These are phyloP conservation scores for Clarias pachynema DNA, from an alignment of 2,797 vertebrate genomes.

Conservation along the genomic window DNA sequence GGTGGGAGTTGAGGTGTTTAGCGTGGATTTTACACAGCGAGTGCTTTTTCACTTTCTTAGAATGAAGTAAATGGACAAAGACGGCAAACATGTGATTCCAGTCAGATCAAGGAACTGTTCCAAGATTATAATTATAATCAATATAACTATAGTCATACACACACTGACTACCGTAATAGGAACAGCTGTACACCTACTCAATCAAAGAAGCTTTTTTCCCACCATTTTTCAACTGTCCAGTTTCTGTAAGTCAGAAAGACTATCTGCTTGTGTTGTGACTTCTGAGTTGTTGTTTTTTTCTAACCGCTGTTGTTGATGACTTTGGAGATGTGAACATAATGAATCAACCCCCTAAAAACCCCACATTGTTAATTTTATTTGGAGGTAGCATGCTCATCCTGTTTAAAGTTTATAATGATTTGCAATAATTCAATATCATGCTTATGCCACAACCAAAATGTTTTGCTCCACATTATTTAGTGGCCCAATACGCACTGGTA, in stretches of 20 bases:
- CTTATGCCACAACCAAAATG: not conserved
- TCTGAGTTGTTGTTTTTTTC: not conserved
- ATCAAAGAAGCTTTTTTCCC: not conserved
- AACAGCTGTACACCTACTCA: not conserved
- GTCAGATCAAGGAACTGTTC: not conserved
- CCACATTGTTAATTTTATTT: not conserved
- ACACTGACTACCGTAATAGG: not conserved
- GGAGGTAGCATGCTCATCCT: not conserved
- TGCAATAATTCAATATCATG: not conserved
- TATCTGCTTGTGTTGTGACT: not conserved
- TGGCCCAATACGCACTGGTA: not conserved
- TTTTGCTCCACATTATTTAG: not conserved
- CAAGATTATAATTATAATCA: not conserved
- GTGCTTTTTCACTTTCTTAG: not conserved
- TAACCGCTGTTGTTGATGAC: too few relatives aligned
- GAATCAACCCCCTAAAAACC: not conserved
- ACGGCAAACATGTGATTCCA: not conserved
- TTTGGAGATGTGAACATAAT: not conserved
- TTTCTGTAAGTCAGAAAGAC: not conserved
- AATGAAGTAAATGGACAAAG: not conserved
- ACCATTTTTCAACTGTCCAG: not conserved
- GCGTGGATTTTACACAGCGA: not conserved
- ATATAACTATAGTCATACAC: not conserved
- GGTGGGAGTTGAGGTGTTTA: constrained; percentile 39
- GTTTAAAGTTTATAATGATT: not conserved